Base-by-base conservation (phyloP, 2,888 invertebrate species). In the Oasisia sp. region DNA sequence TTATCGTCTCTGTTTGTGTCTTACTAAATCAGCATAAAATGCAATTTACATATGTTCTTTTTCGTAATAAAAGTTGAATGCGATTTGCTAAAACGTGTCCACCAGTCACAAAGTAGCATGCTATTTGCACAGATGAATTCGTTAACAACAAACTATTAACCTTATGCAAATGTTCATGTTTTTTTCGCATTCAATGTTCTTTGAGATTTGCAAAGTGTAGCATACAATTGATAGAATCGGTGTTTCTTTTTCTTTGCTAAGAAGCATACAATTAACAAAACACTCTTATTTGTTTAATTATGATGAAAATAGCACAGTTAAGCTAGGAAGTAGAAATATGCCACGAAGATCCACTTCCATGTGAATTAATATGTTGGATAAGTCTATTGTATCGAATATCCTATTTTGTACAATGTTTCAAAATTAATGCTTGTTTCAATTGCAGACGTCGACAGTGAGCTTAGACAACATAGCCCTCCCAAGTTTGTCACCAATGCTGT, bases 401-500 rank as follows among this genome's bases (percentile, higher is more conserved):
- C 1, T 5, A 0, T 38, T 27, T n/a, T 90, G 19, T 32, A 19
- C 3, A 32, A 27, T 50, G 32, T 45, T 45, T 91, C n/a, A 50
- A 12, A 44, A 45, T 8, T 45, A 45, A 45, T 11, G 14, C 45
- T 19, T 91, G 44, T 91, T 91, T 14, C 91, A 45, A 56, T 56
- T 56, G 56, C 74, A 74, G 91, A 32, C 44, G 32, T 91, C 91
- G 12, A 32, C 50, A 45, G 91, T 45, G 32, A 91, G 91, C n/a
- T n/a, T 50, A 32, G 91, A 91, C 19, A 38, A 91, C n/a, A 45
- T 91, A 12, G 32, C 32, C 74, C 94, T 96, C 32, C 95, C 95
- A 45, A 94, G 96, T 32, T 93, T 96, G 38, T 95, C 94, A 9
- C 96, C 96, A 9, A 92, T 95, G 4, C 94, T 96, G 45, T 94